These are phyloP conservation scores for Pelagia noctiluca DNA, from an alignment of 30 jellyfish, hydroid and myxozoan species.

Conservation along the genomic window DNA sequence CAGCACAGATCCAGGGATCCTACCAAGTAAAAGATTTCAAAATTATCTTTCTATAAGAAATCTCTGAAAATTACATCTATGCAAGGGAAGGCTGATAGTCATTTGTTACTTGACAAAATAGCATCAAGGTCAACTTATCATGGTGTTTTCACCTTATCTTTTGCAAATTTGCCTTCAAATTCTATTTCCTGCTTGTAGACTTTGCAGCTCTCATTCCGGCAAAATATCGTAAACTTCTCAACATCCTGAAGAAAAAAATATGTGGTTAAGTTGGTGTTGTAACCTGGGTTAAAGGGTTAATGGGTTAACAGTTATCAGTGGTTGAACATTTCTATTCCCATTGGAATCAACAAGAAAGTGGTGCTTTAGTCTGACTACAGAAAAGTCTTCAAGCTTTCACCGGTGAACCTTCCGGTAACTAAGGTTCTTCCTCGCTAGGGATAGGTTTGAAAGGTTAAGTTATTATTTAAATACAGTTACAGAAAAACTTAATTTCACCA, in stretches of 20 bases:
- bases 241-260: conserved; percentile 70
- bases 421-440: neutral
- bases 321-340: neutral
- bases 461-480: too few relatives aligned
- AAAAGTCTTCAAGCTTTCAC: neutral
- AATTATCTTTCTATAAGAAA: neutral
- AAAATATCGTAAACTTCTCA: conserved; percentile 61
- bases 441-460: too few relatives aligned
- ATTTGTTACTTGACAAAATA: neutral
- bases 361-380: neutral
- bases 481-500: too few relatives aligned
- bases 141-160: conserved; percentile 14
- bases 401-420: neutral
- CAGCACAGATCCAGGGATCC: conserved; percentile 69
- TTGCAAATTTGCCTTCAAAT: conserved; percentile 76
- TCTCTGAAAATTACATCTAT: too few relatives aligned
- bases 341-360: neutral
- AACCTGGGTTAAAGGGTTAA: neutral
- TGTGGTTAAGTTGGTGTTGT: neutral
- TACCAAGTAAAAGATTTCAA: neutral
- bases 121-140: neutral
- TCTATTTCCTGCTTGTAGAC: conserved; percentile 67
- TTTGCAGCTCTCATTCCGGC: conserved; percentile 66
- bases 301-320: neutral
- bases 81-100: neutral